A percentile compares a stretch with the other conserved stretches of the same genome.
Conservation (phyloP, 2,888 invertebrate species). For the Euspilapteryx auroguttella region DNA sequence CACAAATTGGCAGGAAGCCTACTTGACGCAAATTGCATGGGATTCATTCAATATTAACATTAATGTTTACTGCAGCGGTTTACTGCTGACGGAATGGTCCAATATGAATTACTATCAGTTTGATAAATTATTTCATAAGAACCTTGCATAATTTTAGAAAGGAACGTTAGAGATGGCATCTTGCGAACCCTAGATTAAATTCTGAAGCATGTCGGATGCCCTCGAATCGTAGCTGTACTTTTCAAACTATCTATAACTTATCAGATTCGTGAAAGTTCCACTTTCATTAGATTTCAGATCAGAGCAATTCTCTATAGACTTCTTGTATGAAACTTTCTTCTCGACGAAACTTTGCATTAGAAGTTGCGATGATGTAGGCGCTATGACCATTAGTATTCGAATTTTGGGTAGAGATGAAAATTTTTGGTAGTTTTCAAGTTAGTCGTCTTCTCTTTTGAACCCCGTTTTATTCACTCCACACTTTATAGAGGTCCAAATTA, state of each 20-base stretch:
- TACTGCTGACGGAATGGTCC: too few relatives aligned
- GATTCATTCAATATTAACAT: slow-evolving; percentile 26
- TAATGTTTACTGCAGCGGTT: slow-evolving; percentile 11
- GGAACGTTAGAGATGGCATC: too few relatives aligned
- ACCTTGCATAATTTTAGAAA: too few relatives aligned
- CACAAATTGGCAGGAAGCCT: slow-evolving; percentile 20
- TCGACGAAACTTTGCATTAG: too few relatives aligned
- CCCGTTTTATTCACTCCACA: slow-evolving; percentile 28
- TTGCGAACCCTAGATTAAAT: too few relatives aligned
- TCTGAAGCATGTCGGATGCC: too few relatives aligned
- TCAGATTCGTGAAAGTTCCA: slow-evolving; percentile 59
- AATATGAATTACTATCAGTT: too few relatives aligned
- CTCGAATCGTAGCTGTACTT: too few relatives aligned
- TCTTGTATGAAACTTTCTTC: too few relatives aligned
- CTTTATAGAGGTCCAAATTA: too few relatives aligned
- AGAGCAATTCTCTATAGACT: slow-evolving; percentile 40
- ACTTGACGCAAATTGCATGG: slow-evolving; percentile 44
- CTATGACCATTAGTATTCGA: slow-evolving; percentile 50
- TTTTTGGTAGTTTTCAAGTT: slow-evolving; percentile 44
- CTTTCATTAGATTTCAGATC: slow-evolving; percentile 43
- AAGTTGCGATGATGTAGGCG: slow-evolving; percentile 53
- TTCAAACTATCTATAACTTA: too few relatives aligned
- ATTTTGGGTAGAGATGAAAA: slow-evolving; percentile 41
- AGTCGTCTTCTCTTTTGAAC: slow-evolving; percentile 41
- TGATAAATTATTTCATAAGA: too few relatives aligned